These are phyloP conservation scores for Malurus leucopterus DNA, from an alignment of 2,797 vertebrate species.

Conservation along the genomic window DNA sequence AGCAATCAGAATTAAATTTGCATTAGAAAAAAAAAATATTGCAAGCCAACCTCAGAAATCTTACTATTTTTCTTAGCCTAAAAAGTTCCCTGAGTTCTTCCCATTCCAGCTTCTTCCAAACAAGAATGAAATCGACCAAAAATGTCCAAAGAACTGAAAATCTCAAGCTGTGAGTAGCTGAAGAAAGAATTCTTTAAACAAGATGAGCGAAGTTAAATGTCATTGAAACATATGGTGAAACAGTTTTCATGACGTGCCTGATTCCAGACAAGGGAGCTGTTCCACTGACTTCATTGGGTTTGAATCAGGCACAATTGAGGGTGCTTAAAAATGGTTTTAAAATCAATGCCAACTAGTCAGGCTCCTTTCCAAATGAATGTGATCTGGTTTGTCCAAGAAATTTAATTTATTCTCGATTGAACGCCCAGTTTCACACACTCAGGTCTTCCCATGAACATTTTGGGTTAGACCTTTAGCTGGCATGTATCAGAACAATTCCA, in stretches of 20 bases:
- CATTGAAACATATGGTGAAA: conserved; percentile 29
- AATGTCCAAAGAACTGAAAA: not conserved
- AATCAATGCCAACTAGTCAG: not conserved
- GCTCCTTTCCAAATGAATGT: not conserved
- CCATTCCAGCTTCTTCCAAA: not conserved
- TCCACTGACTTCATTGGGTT: conserved; percentile 38
- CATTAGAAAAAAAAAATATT: not conserved
- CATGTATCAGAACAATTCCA: not conserved
- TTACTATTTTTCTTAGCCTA: not conserved
- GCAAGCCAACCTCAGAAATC: not conserved
- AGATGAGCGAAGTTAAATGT: not conserved
- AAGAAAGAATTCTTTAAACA: conserved; percentile 1
- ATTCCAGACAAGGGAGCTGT: conserved; percentile 2
- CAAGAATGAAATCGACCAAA: not conserved
- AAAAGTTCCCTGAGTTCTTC: not conserved
- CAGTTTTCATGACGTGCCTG: not conserved
- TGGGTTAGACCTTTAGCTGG: conserved; percentile 26
- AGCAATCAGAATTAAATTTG: not conserved
- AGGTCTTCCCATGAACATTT: not conserved
- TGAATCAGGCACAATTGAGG: not conserved
- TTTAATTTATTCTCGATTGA: not conserved
- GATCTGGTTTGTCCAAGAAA: not conserved
- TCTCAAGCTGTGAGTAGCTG: conserved; percentile 20
- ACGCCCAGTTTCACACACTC: not conserved
- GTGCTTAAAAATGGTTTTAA: conserved; percentile 2